These are phyloP conservation scores for Apis dorsata DNA, from an alignment of 1,140 invertebrate genomes.

Conservation along the genomic window DNA sequence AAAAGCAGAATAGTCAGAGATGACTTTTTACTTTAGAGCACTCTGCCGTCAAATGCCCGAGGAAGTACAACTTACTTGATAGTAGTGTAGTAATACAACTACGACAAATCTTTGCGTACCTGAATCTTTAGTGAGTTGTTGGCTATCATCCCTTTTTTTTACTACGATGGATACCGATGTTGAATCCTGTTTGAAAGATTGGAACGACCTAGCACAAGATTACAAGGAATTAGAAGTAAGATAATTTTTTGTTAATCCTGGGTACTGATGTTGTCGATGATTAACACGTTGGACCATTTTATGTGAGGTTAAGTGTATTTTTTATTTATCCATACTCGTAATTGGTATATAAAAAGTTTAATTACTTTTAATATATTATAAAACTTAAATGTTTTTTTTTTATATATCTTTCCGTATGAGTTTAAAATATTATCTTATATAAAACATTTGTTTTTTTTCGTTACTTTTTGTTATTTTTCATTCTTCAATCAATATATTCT, in stretches of 20 bases:
- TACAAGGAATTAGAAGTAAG: slow-evolving; percentile 88
- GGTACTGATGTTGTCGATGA: slow-evolving; percentile 3
- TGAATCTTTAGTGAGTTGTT: slow-evolving; percentile 8
- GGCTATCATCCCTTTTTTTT: not conserved
- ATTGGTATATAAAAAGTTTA: slow-evolving; percentile 11
- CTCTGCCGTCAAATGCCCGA: slow-evolving; percentile 20
- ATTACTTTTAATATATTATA: not conserved
- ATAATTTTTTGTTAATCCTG: slow-evolving; percentile 21
- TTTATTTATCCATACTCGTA: slow-evolving; percentile 19
- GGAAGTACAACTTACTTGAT: not conserved
- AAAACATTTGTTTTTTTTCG: not conserved
- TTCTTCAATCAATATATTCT: not conserved
- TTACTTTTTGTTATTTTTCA: not conserved
- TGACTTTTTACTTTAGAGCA: slow-evolving; percentile 2
- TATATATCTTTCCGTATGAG: not conserved
- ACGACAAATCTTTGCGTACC: not conserved
- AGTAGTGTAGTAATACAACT: not conserved
- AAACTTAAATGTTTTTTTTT: not conserved
- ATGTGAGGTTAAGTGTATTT: slow-evolving; percentile 34
- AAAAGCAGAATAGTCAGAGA: not conserved
- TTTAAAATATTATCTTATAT: not conserved
- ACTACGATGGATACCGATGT: slow-evolving; percentile 80
- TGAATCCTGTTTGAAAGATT: slow-evolving; percentile 86
- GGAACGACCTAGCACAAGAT: slow-evolving; percentile 88
- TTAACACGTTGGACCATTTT: slow-evolving; percentile 10